Evolutionary conservation across 2,888 invertebrate species (phyloP).

Genomic region (Bugulina stolonifera): DNA sequence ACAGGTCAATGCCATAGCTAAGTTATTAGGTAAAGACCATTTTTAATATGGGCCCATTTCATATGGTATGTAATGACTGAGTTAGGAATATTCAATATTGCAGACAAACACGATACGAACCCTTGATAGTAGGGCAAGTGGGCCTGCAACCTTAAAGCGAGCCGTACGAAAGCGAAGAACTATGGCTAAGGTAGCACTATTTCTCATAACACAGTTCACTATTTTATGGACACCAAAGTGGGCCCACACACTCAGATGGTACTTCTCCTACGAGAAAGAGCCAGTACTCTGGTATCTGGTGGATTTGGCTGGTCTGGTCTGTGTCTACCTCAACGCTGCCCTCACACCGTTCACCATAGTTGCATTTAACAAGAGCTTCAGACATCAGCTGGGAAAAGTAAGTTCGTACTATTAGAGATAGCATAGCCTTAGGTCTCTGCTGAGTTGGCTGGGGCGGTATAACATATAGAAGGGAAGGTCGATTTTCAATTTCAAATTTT

Average conservation of each 20-base stretch:
- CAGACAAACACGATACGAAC: conserved; percentile 19
- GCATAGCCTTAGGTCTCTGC: no score
- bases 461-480: no score
- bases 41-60: no score
- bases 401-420: neutral
- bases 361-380: neutral
- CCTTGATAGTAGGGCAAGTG: neutral
- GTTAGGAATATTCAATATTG: no score
- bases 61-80: no score
- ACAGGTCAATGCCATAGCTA: no score
- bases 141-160: neutral
- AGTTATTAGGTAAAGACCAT: no score
- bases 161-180: conserved; percentile 20
- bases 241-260: neutral
- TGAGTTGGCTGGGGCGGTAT: no score
- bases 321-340: conserved; percentile 19
- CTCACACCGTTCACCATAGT: conserved; percentile 20
- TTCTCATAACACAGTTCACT: conserved; percentile 12
- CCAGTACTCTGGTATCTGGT: neutral
- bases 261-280: neutral
- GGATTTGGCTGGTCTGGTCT: neutral
- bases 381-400: conserved; percentile 43
- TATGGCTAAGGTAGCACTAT: conserved; percentile 26
- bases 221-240: conserved; percentile 16
- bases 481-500: no score